A percentile compares a stretch with the other conserved stretches of the same genome.
Conservation (phyloP, 2,113 vertebrate species). For the Xiphorhynchus elegans region DNA sequence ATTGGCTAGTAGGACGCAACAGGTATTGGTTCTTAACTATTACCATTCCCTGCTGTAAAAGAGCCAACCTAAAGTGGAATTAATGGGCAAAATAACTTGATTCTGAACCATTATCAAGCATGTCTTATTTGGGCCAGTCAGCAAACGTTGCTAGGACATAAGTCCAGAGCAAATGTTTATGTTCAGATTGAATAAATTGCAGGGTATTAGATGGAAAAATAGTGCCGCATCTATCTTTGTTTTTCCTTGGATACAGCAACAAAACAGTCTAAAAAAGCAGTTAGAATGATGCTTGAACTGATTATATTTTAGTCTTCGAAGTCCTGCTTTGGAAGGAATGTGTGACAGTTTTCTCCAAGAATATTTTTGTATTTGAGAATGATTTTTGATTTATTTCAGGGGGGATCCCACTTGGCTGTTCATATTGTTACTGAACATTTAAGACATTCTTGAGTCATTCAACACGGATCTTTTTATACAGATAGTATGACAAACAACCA, state of each 20-base stretch:
- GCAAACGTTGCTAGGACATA: neutral
- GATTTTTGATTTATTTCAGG: neutral
- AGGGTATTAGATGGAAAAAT: constrained; percentile 14
- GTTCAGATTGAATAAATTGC: neutral
- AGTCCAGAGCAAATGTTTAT: constrained; percentile 40
- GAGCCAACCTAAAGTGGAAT: neutral
- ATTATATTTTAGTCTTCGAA: neutral
- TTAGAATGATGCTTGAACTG: neutral
- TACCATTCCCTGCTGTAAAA: neutral
- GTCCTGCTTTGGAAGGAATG: neutral
- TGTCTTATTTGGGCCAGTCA: neutral
- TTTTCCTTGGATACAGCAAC: constrained; percentile 38
- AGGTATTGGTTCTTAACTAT: neutral
- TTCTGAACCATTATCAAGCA: neutral
- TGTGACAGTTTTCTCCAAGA: neutral
- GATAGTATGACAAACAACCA: neutral
- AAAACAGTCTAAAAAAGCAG: neutral
- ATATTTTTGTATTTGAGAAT: neutral
- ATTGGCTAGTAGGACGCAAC: neutral
- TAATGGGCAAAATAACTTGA: neutral
- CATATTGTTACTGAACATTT: neutral
- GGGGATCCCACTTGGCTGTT: neutral
- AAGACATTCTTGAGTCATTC: neutral
- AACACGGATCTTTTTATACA: neutral
- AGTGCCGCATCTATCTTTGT: neutral